Base-by-base conservation (phyloP, 2,888 invertebrate genomes). In the Nipponacmea schrenckii region DNA sequence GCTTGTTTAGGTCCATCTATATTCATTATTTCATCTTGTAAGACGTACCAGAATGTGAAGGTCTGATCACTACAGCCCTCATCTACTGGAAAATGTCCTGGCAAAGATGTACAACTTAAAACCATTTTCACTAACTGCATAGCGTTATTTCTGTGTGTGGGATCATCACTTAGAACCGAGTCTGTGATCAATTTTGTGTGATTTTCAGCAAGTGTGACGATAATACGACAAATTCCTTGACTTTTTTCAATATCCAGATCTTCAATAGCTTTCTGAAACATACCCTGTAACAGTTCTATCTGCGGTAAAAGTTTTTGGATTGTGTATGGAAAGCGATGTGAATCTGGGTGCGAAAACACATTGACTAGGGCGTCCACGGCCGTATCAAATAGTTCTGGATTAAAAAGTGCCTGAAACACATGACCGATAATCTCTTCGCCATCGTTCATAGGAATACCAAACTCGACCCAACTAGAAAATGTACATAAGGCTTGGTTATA, bases 1-100 rank as follows among this genome's bases (percentile, higher is more conserved):
- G 91, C 85, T 88, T 89, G 86, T 86, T 90, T 87, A 2, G 89
- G 87, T 10, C 89, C 84, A 24, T 90, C 90, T 64, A 91, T 84
- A 68, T 91, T 90, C 66, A 92, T 84, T 65, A 93, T 90, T 83
- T 93, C 93, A 84, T 94, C 93, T 92, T 93, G 85, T 69, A 97
- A 89, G 71, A 94, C 93, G 87, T 95, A 97, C 97, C 97, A 97
- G 89, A 96, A 95, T 3, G 94, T 94, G 89, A 96, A 94, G 0
- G 95, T 92, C 77, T 96, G 91, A 74, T 93, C 94, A 85, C 96
- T 96, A 75, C 94, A 93, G 0, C 93, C 93, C 89, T 97, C 97
- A 84, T 97, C 95, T 4, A 94, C 91, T 0, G 96, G 96, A 90
- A 95, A 97, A 78, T 94, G 92, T 0, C 96, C 96, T 12, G 93